These are phyloP conservation scores for Euthynnus affinis DNA, from an alignment of 2,797 vertebrate species.

Conservation along the genomic window DNA sequence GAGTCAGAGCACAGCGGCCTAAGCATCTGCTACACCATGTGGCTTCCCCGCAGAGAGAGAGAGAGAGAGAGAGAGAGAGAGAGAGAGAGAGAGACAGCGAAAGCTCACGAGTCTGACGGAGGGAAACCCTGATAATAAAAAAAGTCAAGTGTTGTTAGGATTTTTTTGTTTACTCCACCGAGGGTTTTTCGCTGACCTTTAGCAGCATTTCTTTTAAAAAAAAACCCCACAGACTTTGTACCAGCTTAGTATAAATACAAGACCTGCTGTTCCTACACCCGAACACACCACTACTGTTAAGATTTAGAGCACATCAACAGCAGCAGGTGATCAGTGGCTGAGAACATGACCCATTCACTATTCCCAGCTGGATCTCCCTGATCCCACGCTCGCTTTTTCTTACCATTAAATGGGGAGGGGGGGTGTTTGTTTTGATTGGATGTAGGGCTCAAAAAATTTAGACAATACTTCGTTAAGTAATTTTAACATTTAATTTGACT, in stretches of 20 bases:
- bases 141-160: slow-evolving; percentile 9
- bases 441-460: neutral
- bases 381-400: slow-evolving; percentile 18
- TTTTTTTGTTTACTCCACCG: slow-evolving; percentile 28
- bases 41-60: slow-evolving; percentile 27
- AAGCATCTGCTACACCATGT: slow-evolving; percentile 83
- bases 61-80: neutral
- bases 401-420: neutral
- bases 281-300: neutral
- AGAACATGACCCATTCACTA: slow-evolving; percentile 15
- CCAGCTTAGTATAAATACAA: neutral
- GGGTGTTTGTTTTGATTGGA: neutral
- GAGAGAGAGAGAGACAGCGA: too few relatives aligned
- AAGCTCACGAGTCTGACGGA: slow-evolving; percentile 23
- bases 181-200: neutral
- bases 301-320: slow-evolving; percentile 10
- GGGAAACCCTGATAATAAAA: slow-evolving; percentile 2
- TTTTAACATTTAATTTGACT: neutral
- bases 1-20: slow-evolving; percentile 69
- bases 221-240: neutral
- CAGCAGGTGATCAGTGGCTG: slow-evolving; percentile 60
- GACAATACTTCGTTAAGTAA: neutral
- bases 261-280: neutral
- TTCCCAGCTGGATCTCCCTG: slow-evolving; percentile 54
- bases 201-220: too few relatives aligned